A percentile compares a stretch with the other conserved stretches of the same genome.
Conservation (phyloP, 2,797 vertebrate species). For the Eupleurogrammus muticus region DNA sequence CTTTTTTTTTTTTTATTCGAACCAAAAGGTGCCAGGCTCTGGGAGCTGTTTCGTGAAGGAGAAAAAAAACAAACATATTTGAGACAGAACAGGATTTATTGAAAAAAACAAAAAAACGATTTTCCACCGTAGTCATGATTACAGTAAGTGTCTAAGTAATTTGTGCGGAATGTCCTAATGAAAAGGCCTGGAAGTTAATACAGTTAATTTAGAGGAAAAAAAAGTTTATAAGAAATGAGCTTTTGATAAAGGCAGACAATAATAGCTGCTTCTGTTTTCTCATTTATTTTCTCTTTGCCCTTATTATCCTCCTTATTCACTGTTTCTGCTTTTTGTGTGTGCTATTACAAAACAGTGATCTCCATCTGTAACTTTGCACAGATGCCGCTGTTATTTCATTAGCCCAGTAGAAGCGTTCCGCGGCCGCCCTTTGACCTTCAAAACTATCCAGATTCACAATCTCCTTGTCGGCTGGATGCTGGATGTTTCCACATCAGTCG, state of each 20-base stretch:
- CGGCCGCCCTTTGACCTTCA: constrained; percentile 16
- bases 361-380: constrained; percentile 35
- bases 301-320: constrained; percentile 55
- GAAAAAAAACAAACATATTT: constrained; percentile 40
- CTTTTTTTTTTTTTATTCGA: constrained; percentile 61
- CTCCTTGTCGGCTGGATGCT: background rate
- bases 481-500: constrained; percentile 33
- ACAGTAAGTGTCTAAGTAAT: constrained; percentile 24
- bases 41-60: constrained; percentile 27
- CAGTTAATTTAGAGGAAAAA: constrained; percentile 1
- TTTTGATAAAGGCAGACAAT: constrained; percentile 35
- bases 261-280: constrained; percentile 31
- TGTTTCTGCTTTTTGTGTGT: constrained; percentile 8
- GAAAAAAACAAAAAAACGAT: constrained; percentile 7
- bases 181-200: constrained; percentile 14
- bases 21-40: constrained; percentile 50
- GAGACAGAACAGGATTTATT: constrained; percentile 42
- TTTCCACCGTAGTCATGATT: constrained; percentile 42
- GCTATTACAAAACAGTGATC: constrained; percentile 26
- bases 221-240: constrained; percentile 1
- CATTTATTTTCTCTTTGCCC: constrained; percentile 39
- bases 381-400: constrained; percentile 42
- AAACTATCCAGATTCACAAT: constrained; percentile 33
- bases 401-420: constrained; percentile 36
- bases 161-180: constrained; percentile 37